These are phyloP conservation scores for Lophura nycthemera DNA, from an alignment of 2,113 vertebrate genomes.

Conservation along the genomic window DNA sequence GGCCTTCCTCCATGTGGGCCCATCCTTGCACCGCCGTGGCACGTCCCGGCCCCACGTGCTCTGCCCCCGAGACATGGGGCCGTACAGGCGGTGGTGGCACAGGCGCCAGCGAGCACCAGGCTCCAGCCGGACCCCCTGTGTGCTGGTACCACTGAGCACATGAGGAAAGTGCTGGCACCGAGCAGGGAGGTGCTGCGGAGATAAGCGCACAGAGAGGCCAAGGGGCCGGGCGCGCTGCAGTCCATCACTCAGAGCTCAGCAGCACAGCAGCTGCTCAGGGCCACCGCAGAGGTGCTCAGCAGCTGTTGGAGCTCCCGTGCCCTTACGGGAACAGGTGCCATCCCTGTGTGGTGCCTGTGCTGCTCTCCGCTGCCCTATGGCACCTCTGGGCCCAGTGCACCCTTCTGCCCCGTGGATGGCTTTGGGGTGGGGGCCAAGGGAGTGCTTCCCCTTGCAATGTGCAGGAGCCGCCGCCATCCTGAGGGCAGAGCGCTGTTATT, in stretches of 20 bases:
- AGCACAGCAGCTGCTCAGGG: background rate
- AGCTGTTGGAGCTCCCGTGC: background rate
- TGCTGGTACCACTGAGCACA: background rate
- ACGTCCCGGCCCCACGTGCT: background rate
- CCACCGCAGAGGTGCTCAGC: fast-evolving
- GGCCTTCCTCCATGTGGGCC: background rate
- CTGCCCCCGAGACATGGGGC: fast-evolving
- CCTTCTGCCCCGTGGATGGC: background rate
- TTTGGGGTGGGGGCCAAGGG: background rate
- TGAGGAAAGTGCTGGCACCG: background rate
- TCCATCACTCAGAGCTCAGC: background rate
- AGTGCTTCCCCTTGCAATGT: background rate
- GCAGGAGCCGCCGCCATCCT: conserved; percentile 2
- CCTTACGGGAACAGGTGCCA: background rate
- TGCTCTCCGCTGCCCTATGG: fast-evolving
- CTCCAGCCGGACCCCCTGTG: background rate
- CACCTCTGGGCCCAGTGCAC: background rate
- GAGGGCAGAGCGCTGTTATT: conserved; percentile 65
- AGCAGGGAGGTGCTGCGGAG: background rate
- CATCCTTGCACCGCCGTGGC: fast-evolving
- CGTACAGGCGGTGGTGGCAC: background rate
- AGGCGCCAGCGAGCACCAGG: fast-evolving
- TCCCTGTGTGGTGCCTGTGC: background rate
- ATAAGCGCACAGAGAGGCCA: background rate
- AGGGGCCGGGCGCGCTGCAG: background rate